These are phyloP conservation scores for Gymnarchus niloticus DNA, from an alignment of 2,113 vertebrate genomes.

Conservation along the genomic window DNA sequence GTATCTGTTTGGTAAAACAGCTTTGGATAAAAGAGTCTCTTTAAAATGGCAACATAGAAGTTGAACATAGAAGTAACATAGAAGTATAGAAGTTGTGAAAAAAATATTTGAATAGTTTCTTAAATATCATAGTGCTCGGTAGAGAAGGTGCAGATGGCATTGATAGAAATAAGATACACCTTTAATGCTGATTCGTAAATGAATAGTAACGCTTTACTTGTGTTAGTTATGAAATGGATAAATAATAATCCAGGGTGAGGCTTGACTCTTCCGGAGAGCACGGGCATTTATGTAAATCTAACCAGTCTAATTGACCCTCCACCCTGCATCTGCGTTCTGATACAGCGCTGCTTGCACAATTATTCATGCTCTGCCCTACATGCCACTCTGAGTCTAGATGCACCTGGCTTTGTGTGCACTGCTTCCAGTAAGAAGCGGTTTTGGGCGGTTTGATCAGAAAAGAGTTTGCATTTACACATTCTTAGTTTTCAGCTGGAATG, in stretches of 20 bases:
- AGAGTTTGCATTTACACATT: slow-evolving; percentile 3
- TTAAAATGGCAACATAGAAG: neutral
- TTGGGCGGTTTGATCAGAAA: slow-evolving; percentile 14
- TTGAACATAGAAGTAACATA: too few species aligned
- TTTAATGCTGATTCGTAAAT: too few species aligned
- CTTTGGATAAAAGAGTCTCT: neutral
- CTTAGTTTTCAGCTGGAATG: neutral
- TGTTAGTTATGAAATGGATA: neutral
- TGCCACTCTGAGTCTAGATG: neutral
- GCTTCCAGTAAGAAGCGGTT: slow-evolving; percentile 12
- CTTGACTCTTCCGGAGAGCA: neutral
- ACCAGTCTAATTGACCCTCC: neutral
- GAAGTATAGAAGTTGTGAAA: too few species aligned
- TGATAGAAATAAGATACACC: too few species aligned
- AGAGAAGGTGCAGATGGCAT: neutral
- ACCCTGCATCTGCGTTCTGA: neutral
- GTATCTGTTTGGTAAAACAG: neutral
- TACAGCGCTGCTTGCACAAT: neutral
- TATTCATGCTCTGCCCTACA: neutral
- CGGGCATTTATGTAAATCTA: neutral
- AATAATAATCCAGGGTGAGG: neutral
- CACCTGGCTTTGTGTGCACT: slow-evolving; percentile 3
- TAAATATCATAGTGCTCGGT: neutral
- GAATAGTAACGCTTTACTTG: neutral
- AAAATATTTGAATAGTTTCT: too few species aligned